phyloP scores from a whole-genome alignment of 2,888 invertebrate species.

The Hecatera dysodea region DNA sequence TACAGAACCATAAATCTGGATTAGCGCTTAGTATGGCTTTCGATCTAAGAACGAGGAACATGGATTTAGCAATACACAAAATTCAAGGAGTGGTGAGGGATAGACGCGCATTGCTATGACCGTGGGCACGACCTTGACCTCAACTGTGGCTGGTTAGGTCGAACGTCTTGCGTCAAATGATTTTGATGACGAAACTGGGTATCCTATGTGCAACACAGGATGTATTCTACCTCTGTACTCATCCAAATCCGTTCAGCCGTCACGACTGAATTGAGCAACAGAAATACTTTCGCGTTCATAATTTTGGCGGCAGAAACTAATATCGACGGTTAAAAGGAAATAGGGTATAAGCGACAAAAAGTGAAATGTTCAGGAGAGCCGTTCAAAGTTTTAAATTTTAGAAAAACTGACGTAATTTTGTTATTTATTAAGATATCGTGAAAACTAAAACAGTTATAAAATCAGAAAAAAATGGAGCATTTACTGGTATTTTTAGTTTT shows the following conservation, averaged over 20 bases:
- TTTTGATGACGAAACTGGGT: slow-evolving; percentile 22
- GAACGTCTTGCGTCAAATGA: not conserved
- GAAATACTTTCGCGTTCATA: slow-evolving; percentile 9
- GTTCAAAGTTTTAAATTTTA: too few relatives aligned
- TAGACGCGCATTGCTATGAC: not conserved
- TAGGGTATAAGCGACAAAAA: too few relatives aligned
- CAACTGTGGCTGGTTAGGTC: not conserved
- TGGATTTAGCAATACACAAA: not conserved
- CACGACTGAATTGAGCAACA: slow-evolving; percentile 42
- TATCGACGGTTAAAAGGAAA: too few relatives aligned
- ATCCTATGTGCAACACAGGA: slow-evolving; percentile 44
- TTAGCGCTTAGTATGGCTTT: not conserved
- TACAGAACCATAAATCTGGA: not conserved
- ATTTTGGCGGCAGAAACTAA: slow-evolving; percentile 9
- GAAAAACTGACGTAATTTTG: too few relatives aligned
- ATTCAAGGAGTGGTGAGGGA: not conserved
- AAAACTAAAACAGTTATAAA: too few relatives aligned
- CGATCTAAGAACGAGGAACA: not conserved
- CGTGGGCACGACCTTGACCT: not conserved
- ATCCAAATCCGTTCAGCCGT: slow-evolving; percentile 39
- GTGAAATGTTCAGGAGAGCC: too few relatives aligned
- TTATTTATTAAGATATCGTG: too few relatives aligned
- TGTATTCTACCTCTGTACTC: slow-evolving; percentile 31
- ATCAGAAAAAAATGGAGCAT: too few relatives aligned
- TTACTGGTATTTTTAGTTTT: too few relatives aligned